Base-by-base conservation (phyloP, 2,797 vertebrate genomes). In the Sebastes iracundus region DNA sequence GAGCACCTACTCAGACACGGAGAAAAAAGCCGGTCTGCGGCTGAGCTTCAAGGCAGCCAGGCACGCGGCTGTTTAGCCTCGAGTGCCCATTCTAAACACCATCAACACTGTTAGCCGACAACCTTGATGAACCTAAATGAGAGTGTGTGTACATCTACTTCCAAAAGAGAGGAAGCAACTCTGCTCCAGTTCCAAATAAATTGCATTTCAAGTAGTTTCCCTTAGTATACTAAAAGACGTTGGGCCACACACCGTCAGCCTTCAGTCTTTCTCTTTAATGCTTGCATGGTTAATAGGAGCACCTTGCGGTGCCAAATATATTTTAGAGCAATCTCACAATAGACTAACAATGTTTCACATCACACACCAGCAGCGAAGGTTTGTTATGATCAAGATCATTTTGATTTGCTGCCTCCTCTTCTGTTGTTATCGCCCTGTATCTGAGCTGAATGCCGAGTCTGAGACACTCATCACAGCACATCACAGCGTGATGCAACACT, bases 401-500 rank as follows among this genome's bases (percentile, higher is more conserved):
- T 60, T 81, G 49, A 83, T 82, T 81, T 79, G 55, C 69, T 74
- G 70, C 22, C 27, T 74, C 72, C 52, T 73, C 18, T 52, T 65
- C 27, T 56, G 20, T 80, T 62, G 66, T 88, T 77, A 76, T 61
- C 59, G 30, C 20, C 6, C 42, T 27, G 64, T 61, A 32, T 83
- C 62, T 72, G 52, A 85, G 75, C 73, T 74, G 35, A 81, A 77
- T 70, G 65, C 33, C 6, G 9, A 77, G 71, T 70, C 75, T 75
- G 53, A 80, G 71, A 77, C 61, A 49, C 61, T 77, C 73, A 78
- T 61, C 65, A 58, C 49, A 65, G 55, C 23, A 67, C 56, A 78
- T 63, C 72, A 42, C 82, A 83, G 64, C 23, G 28, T 69, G 77
- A 84, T 81, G 78, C 65, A 79, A 83, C 60, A 70, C 73, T 74